phyloP scores from a whole-genome alignment of 2,888 invertebrate genomes.

The Tholera decimalis region DNA sequence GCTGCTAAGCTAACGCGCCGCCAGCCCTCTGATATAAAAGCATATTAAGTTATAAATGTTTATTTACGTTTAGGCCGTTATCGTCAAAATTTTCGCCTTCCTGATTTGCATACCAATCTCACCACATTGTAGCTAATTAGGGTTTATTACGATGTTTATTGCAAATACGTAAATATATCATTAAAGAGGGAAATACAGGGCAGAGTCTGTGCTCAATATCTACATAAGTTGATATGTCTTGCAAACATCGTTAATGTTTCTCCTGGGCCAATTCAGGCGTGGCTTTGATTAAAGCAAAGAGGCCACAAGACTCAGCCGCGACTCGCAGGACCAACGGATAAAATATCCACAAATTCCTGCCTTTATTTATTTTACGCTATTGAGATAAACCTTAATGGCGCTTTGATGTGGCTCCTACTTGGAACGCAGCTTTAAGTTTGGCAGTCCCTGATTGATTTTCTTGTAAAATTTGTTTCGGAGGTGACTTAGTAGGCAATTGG shows the following conservation, averaged over 20 bases:
- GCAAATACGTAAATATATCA: constrained; percentile 20
- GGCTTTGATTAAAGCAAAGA: constrained; percentile 88
- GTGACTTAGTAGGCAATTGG: constrained; percentile 74
- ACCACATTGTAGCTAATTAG: constrained; percentile 38
- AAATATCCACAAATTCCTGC: constrained; percentile 87
- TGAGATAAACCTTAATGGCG: constrained; percentile 89
- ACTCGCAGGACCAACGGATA: constrained; percentile 80
- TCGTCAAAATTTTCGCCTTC: constrained; percentile 36
- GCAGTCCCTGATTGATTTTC: constrained; percentile 87
- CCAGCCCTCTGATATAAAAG: constrained; percentile 82
- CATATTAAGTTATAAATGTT: constrained; percentile 81
- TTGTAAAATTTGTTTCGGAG: constrained; percentile 75
- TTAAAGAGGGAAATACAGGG: constrained; percentile 69
- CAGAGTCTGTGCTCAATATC: constrained; percentile 69
- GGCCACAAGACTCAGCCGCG: constrained; percentile 82
- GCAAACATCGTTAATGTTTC: constrained; percentile 83
- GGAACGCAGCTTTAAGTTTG: constrained; percentile 84
- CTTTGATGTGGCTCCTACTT: constrained; percentile 88
- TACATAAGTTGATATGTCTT: constrained; percentile 69
- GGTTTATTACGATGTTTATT: constrained; percentile 40
- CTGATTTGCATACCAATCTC: constrained; percentile 43
- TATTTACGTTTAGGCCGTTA: constrained; percentile 63
- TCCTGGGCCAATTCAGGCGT: constrained; percentile 78
- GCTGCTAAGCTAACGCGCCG: constrained; percentile 82
- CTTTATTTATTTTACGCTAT: constrained; percentile 89